Evolutionary conservation across 2,797 vertebrate genomes (phyloP), one percentile per base, ranked within the genome.

Genomic region (Pipistrellus pipistrellus): DNA sequence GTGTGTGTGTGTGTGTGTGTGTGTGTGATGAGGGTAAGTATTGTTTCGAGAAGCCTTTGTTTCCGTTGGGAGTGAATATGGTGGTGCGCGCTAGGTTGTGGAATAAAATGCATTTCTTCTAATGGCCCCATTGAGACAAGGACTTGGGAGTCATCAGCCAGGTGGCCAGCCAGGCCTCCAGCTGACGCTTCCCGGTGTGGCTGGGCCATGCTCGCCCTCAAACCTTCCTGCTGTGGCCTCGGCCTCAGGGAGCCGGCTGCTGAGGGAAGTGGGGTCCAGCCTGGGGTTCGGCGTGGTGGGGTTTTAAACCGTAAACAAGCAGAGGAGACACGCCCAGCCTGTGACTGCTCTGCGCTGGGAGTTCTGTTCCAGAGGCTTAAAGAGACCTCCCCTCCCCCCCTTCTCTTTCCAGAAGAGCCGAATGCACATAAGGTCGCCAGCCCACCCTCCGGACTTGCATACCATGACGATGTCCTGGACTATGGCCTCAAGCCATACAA

Each of bases 391-490:
- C 98, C 98, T 98, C 98, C 98, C 98, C 44, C 98, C 98, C 98
- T 99, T 99, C 98, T 98, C 98, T 98, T 98, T 98, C 98, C 98
- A 99, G 99, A 99, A 99, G 99, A 99, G 98, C 98, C 99, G 97
- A 98, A 98, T 98, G 98, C 97, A 75, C 99, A 99, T 98, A 99
- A 99, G 98, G 98, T 98, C 97, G 98, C 98, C 99, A 98, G 98
- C 98, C 98, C 99, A 90, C 98, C 98, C 94, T 98, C 99, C 94
- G 98, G 98, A 98, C 98, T 99, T 97, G 97, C 98, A 78, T 99
- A 99, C 98, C 98, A 98, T 89, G 99, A 98, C 90, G 98, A 99
- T 98, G 98, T 98, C 97, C 97, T 98, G 96, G 98, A 99, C 12
- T 99, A 99, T 98, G 98, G 98, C 98, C 98, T 99, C 98, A 99